Evolutionary conservation across 1,140 invertebrate genomes (phyloP).

Genomic region (Varroa destructor): DNA sequence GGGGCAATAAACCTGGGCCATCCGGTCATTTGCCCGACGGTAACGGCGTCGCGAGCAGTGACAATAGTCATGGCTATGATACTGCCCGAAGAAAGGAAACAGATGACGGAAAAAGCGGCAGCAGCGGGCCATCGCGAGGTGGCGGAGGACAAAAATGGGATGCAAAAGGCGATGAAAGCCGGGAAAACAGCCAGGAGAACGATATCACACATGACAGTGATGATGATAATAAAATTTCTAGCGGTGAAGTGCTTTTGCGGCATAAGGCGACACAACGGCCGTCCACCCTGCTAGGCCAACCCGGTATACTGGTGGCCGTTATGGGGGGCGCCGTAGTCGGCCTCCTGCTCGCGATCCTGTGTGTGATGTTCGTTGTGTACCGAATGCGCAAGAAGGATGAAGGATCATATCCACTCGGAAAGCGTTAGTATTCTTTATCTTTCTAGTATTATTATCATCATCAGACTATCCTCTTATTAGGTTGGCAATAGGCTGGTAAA

Average conservation of each 20-base stretch:
- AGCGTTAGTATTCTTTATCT: conserved; percentile 69
- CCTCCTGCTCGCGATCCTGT: conserved; percentile 85
- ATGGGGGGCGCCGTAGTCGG: conserved; percentile 96
- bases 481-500: no score
- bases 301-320: conserved; percentile 56
- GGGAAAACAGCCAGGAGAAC: conserved; percentile 11
- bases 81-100: conserved; percentile 3
- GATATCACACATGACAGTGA: conserved; percentile 11
- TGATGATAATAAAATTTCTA: neutral
- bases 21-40: conserved; percentile 21
- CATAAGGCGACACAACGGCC: conserved; percentile 1
- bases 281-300: conserved; percentile 39
- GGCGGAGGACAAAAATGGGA: neutral
- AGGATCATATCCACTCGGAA: conserved; percentile 91
- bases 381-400: conserved; percentile 99
- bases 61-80: conserved; percentile 10
- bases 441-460: neutral
- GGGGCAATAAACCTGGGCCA: no score
- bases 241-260: neutral
- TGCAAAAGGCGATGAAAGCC: neutral
- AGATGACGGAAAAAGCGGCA: neutral
- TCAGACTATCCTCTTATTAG: no score
- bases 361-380: conserved; percentile 99
- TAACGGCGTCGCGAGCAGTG: conserved; percentile 12
- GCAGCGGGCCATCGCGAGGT: neutral